Evolutionary conservation across 1,140 invertebrate genomes (phyloP), one percentile per base, ranked within the genome.

Genomic region (Leptoteleia sp.): DNA sequence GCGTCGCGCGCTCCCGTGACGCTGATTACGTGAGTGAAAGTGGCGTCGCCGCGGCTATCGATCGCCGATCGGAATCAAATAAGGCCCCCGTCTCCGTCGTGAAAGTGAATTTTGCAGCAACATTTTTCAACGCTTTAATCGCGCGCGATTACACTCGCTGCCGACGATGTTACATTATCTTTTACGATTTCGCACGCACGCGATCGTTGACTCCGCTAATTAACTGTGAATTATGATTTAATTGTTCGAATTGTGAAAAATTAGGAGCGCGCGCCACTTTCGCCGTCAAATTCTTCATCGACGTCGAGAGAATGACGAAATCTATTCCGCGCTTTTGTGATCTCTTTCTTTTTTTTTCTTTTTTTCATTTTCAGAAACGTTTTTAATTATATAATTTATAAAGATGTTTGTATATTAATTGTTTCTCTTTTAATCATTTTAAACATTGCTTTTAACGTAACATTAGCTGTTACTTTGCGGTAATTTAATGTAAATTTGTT

Each of bases 21-120:
- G 62, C 35, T 22, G 73, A n/a, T 45, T 50, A 35, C 55, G 55
- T 64, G 57, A 70, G 76, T 79, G 76, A 79, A 79, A 79, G 76
- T 73, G 48, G 37, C 62, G 47, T 43, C 59, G 64, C 62, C 48
- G 61, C 40, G 37, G 31, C 25, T 64, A 78, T 65, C 55, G 76
- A 78, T 78, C 55, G 68, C 12, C 62, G 68, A 73, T 73, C 6
- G 68, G 31, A 22, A 48, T 55, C 67, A 40, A 62, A 68, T 59
- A n/a, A 55, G 59, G 68, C 59, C 55, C 54, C 70, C 70, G 68
- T 57, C 29, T 42, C 55, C 31, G 42, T 43, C 76, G 76, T 73
- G 76, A 79, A 79, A 79, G 76, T 79, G 76, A 79, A 79, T 73
- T 79, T 79, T 73, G 64, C 57, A 27, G 57, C 54, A 33, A 54